These are phyloP conservation scores for Orius insidiosus DNA, from an alignment of 1,140 invertebrate species.

Conservation along the genomic window DNA sequence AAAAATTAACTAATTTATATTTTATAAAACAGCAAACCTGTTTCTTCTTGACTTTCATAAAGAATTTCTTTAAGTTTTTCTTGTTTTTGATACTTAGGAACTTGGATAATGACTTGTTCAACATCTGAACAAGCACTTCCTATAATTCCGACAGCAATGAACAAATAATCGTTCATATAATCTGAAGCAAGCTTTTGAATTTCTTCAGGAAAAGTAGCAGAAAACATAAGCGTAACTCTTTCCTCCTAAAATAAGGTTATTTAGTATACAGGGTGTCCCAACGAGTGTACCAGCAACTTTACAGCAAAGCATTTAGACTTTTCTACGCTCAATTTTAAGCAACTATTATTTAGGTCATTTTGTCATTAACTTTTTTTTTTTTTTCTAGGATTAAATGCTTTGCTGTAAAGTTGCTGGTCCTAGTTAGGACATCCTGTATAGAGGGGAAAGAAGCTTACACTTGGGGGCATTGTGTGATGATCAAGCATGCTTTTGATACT, in stretches of 20 bases:
- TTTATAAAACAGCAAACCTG: no score
- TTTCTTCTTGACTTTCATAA: constrained; percentile 29
- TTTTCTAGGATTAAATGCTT: no score
- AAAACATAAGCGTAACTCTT: constrained; percentile 97
- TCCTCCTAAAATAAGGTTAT: constrained; percentile 41
- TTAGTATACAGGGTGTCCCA: no score
- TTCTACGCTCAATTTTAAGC: no score
- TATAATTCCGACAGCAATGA: constrained; percentile 94
- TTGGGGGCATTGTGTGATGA: constrained; percentile 49
- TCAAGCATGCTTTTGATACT: constrained; percentile 58
- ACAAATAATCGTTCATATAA: constrained; percentile 96
- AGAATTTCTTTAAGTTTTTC: constrained; percentile 64
- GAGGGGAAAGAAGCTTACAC: no score
- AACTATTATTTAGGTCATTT: no score
- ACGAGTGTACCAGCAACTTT: no score
- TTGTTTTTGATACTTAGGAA: constrained; percentile 33
- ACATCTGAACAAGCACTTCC: constrained; percentile 85
- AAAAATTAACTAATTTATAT: not conserved
- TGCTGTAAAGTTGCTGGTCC: no score
- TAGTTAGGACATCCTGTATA: no score
- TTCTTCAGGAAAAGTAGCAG: constrained; percentile 97
- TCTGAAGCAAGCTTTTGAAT: constrained; percentile 92
- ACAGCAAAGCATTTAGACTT: no score
- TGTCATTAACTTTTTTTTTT: no score
- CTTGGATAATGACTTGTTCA: constrained; percentile 60